Base-by-base conservation (phyloP, 2,888 invertebrate genomes). In the Agapostemon virescens region DNA sequence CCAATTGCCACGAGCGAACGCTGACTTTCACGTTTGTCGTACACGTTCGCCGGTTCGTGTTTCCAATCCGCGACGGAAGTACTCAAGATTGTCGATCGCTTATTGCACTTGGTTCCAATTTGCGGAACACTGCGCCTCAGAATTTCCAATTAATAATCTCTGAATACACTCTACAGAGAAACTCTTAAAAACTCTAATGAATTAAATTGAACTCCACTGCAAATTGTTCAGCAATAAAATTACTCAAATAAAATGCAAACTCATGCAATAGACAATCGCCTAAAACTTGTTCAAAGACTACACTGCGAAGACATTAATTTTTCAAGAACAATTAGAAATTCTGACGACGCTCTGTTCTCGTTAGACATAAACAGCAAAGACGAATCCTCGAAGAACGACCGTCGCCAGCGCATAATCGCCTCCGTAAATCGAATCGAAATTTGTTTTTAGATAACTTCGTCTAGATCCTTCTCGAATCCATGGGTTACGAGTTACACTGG, bases 1-100 rank as follows among this genome's bases (percentile, higher is more conserved):
- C 89, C 92, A 36, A 88, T 6, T 38, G 77, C 63, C 79, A 69
- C 80, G 77, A 84, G 85, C 79, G 85, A 82, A 79, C 69, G 74
- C 78, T 69, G 66, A 72, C 67, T 30, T 73, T 63, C 63, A 30
- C 81, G 72, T 70, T 67, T 61, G 58, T 66, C 72, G 70, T 69
- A 64, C n/a, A 49, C 69, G 67, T 77, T 81, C 79, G 73, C 81
- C 81, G 83, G 69, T n/a, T n/a, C n/a, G 74, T 77, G 66, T 78
- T 75, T 81, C 79, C 83, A 79, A 80, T 79, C 82, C 77, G 73
- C 82, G 80, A 85, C 74, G 74, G 81, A 76, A 84, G 75, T 79
- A 80, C 74, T 76, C 55, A 64, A 78, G 76, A 69, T 73, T 81
- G 77, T 30, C 58, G 49, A 36, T 79, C 42, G 67, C 70, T 68